Evolutionary conservation across 2,113 vertebrate species (phyloP).

Genomic region (Tachuris rubrigastra): DNA sequence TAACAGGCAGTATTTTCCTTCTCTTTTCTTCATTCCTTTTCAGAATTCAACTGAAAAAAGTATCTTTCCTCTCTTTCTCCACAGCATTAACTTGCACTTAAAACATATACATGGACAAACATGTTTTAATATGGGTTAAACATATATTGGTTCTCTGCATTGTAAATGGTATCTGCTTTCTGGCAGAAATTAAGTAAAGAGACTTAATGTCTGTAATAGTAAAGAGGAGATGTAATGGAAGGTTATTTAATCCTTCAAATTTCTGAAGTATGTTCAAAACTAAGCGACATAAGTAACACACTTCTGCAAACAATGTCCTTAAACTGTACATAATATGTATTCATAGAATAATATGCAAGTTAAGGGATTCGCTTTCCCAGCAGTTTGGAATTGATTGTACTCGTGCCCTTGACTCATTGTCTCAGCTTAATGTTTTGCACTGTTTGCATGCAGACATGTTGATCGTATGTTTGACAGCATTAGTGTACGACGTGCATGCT

Average conservation of each 20-base stretch:
- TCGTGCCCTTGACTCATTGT: background rate
- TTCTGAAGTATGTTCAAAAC: background rate
- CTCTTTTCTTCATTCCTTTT: background rate
- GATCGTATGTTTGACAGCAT: background rate
- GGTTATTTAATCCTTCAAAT: background rate
- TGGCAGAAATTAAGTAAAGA: background rate
- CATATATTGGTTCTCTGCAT: background rate
- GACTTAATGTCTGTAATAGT: background rate
- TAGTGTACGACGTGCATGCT: conserved; percentile 53
- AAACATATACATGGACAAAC: background rate
- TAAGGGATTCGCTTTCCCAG: background rate
- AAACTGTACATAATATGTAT: background rate
- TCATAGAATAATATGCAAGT: background rate
- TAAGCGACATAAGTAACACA: background rate
- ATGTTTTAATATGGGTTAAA: background rate
- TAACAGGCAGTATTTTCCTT: background rate
- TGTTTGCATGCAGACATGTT: conserved; percentile 55
- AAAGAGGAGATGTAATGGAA: background rate
- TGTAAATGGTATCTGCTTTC: background rate
- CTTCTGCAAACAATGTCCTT: background rate
- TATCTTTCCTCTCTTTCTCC: background rate
- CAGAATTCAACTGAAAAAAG: background rate
- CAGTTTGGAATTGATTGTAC: background rate
- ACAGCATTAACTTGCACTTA: background rate
- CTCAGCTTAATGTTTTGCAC: background rate